A percentile compares a stretch with the other conserved stretches of the same genome.
Conservation (phyloP, 2,888 invertebrate genomes). For the Julus scanicus region DNA sequence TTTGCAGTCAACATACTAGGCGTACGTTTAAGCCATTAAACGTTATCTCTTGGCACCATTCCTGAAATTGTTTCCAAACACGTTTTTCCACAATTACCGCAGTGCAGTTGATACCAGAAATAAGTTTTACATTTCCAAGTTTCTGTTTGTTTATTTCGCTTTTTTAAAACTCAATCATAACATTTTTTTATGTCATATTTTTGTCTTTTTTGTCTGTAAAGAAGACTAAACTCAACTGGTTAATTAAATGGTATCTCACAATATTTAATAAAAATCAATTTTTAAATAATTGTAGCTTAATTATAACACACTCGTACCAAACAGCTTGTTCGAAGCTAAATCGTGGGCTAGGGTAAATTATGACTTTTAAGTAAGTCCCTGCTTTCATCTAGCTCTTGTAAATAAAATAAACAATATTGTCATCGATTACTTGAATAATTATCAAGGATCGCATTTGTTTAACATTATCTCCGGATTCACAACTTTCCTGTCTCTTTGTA, state of each 20-base stretch:
- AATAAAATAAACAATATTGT: constrained; percentile 1
- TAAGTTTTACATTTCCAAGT: no score
- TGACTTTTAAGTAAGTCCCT: not conserved
- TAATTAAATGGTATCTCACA: no score
- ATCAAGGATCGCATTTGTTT: not conserved
- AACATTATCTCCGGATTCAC: not conserved
- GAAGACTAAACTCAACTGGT: no score
- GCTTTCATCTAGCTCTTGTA: not conserved
- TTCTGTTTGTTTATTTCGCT: no score
- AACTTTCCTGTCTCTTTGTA: no score
- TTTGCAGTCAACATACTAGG: not conserved
- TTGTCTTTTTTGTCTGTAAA: no score
- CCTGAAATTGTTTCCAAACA: not conserved
- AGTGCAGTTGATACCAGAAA: no score
- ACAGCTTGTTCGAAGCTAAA: not conserved
- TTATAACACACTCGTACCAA: not conserved
- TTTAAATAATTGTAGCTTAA: not conserved
- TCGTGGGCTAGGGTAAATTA: constrained; percentile 20
- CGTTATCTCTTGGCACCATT: not conserved
- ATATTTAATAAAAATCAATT: not conserved
- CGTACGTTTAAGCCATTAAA: not conserved
- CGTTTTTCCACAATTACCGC: not conserved
- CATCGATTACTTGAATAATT: constrained; percentile 2
- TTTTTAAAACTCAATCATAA: no score
- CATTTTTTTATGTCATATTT: no score